Base-by-base conservation (phyloP, 2,797 vertebrate genomes). In the Paratrypauchen microcephalus region DNA sequence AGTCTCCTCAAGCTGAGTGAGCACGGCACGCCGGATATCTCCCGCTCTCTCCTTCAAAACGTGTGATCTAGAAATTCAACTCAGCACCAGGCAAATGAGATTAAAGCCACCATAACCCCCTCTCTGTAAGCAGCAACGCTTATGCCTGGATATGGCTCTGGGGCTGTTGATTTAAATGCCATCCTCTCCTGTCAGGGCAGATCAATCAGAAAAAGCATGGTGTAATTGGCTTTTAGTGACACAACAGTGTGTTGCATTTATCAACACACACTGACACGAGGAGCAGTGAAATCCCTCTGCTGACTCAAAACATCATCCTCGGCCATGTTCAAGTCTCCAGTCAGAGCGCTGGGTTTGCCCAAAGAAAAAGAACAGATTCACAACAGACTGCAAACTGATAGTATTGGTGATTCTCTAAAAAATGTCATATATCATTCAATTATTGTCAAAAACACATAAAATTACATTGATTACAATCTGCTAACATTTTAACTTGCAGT, bases 41-140 rank as follows among this genome's bases (percentile, higher is more conserved):
- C 85, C 84, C 74, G 83, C 89, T 86, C 84, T 80, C 85, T 84
- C 87, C 88, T 87, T 88, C 68, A 90, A 92, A 88, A 91, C 90
- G 92, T 91, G 88, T 88, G 90, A 92, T 92, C 90, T 89, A 82
- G 83, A 94, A 94, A 92, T 88, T 92, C 91, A 90, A 93, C 85
- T 93, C 88, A 91, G 92, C 91, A 93, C 89, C 90, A 89, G 85
- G 93, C 86, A 94, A 93, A 94, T 93, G 90, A 92, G 92, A 94
- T 94, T 93, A 92, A 90, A 90, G 90, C 90, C 85, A 80, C 90
- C 89, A 79, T 84, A 91, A 88, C 91, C 83, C 85, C 79, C 81
- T 87, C 85, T 73, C 83, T 73, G 78, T 82, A 86, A 87, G 86
- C 82, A 80, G 82, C 81, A 69, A 73, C 83, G 78, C 89, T 89